Evolutionary conservation across 2,797 vertebrate species (phyloP), one percentile per base, ranked within the genome.

Genomic region (Moxostoma hubbsi): DNA sequence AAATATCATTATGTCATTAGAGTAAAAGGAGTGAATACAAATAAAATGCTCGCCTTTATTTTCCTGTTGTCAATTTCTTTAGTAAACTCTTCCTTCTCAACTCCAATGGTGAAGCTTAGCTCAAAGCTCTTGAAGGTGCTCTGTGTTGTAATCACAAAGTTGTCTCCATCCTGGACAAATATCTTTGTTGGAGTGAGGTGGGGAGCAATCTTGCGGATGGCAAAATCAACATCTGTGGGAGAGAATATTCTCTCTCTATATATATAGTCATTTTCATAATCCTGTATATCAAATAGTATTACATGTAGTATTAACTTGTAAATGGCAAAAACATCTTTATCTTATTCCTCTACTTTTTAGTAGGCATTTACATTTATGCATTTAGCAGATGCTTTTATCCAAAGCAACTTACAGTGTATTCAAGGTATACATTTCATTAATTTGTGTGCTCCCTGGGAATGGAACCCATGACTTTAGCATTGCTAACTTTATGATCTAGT

Each of bases 91-190:
- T 97, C 96, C 85, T 96, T 96, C 87, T 97, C 96, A 55, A 93
- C 93, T 50, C 96, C 96, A 0, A 96, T 87, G 0, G 95, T 96
- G 87, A 92, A 98, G 85, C 90, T 65, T 16, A 95, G 0, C 3
- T 95, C 91, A 55, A 96, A 98, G 86, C 95, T 97, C 84, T 96
- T 93, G 84, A 98, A 94, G 6, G 94, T 94, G 89, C 96, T 99
- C 79, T 94, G 88, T n/a, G 97, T 97, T 91, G 94, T 96, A 15
- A 94, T 92, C 79, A 93, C 89, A 88, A 98, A 96, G 75, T 81
- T 82, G 81, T 97, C 89, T 46, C 94, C 96, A 0, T 97, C 84
- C 90, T 98, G 97, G 59, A 85, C 10, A 5, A 99, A 86, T 82
- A 95, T 94, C 87, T 98, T 98, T 11, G 95, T 96, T 91, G 96